Conservation (phyloP, 2,113 vertebrate genomes). For the Morone chrysops region DNA sequence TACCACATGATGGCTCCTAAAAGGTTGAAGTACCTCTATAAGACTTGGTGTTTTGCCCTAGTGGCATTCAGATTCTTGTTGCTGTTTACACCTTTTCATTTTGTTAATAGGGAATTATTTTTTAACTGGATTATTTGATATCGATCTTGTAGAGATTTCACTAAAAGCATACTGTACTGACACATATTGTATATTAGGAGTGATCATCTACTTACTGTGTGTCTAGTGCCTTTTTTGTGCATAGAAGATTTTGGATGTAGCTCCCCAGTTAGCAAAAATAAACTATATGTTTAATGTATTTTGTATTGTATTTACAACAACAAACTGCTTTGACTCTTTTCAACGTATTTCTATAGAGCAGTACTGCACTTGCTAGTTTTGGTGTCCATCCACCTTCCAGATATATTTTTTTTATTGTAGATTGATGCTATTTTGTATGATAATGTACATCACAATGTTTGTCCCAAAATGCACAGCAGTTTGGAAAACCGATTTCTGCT, state of each 20-base stretch:
- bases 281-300: no score
- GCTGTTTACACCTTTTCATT: background rate
- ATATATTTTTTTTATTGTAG: background rate
- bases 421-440: conserved; percentile 3
- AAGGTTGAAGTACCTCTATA: background rate
- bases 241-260: background rate
- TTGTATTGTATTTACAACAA: no score
- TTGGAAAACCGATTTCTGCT: background rate
- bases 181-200: background rate
- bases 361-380: background rate
- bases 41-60: conserved; percentile 7
- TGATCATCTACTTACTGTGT: background rate
- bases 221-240: background rate
- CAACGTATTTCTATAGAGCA: background rate
- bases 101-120: background rate
- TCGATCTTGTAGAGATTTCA: conserved; percentile 1
- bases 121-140: conserved; percentile 2
- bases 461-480: background rate
- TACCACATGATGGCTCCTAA: background rate
- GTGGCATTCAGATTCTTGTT: background rate
- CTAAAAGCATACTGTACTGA: background rate
- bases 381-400: background rate
- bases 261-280: background rate
- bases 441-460: background rate
- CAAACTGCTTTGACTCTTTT: background rate